A percentile compares a stretch with the other conserved stretches of the same genome.
Evolutionary conservation across 2,888 invertebrate genomes (phyloP).

Genomic region (Eupithecia insigniata): DNA sequence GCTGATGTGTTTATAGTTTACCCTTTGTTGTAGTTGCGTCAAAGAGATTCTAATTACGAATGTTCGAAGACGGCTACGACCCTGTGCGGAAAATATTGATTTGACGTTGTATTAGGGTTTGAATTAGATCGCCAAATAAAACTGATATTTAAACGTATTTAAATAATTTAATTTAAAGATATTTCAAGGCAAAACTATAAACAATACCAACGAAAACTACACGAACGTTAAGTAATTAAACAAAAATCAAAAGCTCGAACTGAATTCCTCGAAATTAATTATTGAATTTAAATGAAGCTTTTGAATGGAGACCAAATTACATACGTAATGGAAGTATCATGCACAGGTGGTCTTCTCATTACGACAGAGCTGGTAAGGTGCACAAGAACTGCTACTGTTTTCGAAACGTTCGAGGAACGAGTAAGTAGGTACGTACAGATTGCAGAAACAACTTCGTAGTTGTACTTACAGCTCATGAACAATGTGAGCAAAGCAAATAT

Average conservation of each 20-base stretch:
- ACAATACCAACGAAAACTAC: not conserved
- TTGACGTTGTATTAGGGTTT: not conserved
- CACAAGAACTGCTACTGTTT: not conserved
- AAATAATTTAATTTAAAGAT: no score
- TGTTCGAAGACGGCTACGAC: not conserved
- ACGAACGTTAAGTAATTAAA: not conserved
- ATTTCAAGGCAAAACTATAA: not conserved
- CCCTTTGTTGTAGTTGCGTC: not conserved
- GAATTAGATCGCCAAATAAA: not conserved
- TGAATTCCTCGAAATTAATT: not conserved
- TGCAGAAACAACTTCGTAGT: not conserved
- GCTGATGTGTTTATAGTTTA: not conserved
- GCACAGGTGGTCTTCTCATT: conserved; percentile 35
- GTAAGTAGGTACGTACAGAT: not conserved
- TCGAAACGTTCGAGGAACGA: not conserved
- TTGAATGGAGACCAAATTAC: conserved; percentile 20
- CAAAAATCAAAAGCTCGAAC: not conserved
- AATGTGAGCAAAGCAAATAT: not conserved
- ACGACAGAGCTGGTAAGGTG: conserved; percentile 20
- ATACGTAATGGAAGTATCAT: conserved; percentile 21
- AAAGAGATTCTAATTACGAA: not conserved
- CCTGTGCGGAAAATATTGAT: not conserved
- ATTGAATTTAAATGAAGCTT: conserved; percentile 19
- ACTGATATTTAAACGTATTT: no score
- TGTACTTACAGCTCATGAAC: not conserved